phyloP scores from a whole-genome alignment of 2,113 vertebrate genomes.

The Geococcyx californianus region DNA sequence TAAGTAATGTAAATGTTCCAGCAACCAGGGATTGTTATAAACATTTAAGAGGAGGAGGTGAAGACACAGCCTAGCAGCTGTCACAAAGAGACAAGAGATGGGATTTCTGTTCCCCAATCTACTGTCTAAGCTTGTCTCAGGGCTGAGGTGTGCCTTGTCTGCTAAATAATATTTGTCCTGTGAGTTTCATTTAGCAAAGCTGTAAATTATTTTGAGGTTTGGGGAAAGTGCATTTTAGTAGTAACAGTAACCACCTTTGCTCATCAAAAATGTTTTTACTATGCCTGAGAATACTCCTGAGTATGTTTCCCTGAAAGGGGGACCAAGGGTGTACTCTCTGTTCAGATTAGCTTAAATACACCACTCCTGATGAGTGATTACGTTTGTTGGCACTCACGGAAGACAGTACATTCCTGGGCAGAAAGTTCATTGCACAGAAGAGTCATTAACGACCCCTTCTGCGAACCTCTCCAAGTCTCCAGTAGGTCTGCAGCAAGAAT shows the following conservation, averaged over 20 bases:
- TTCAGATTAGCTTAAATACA: neutral
- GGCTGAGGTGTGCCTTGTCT: neutral
- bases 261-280: neutral
- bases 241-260: neutral
- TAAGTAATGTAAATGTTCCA: neutral
- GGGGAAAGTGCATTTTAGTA: neutral
- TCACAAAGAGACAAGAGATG: neutral
- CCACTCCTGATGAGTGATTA: fast-evolving
- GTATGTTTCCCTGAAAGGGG: neutral
- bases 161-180: neutral
- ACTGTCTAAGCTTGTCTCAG: neutral
- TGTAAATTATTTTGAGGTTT: neutral
- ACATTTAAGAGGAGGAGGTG: neutral
- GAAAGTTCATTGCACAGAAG: conserved; percentile 53
- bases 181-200: neutral
- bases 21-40: neutral
- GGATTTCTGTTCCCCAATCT: neutral
- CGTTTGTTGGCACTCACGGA: neutral
- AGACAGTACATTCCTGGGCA: neutral
- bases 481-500: conserved; percentile 41
- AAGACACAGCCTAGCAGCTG: neutral
- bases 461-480: conserved; percentile 10
- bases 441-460: neutral
- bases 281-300: neutral
- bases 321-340: neutral